Percentiles rank a stretch among this genome's conserved stretches.
Evolutionary conservation across 2,888 invertebrate species (phyloP).

Genomic region (Trachelus iudaicus): DNA sequence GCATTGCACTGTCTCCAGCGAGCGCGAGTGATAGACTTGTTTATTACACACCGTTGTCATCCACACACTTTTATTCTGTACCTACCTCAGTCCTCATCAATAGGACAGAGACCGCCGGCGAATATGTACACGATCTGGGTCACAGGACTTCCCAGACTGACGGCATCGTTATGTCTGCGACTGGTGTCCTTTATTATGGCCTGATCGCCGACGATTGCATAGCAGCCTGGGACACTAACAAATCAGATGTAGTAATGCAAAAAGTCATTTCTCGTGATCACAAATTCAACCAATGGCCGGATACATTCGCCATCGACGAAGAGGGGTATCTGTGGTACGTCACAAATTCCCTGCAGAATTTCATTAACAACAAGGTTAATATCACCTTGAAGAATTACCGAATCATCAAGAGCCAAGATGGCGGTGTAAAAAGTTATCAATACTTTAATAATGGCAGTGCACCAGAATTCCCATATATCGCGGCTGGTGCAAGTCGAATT

Average conservation of each 20-base stretch:
- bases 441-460: slow-evolving; percentile 59
- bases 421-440: slow-evolving; percentile 75
- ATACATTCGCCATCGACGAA: slow-evolving; percentile 76
- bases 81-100: slow-evolving; percentile 73
- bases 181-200: slow-evolving; percentile 77
- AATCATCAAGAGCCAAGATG: slow-evolving; percentile 69
- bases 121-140: slow-evolving; percentile 71
- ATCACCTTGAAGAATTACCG: slow-evolving; percentile 75
- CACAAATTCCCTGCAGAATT: slow-evolving; percentile 76
- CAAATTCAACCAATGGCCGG: slow-evolving; percentile 79
- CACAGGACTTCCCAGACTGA: slow-evolving; percentile 76
- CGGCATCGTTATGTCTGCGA: slow-evolving; percentile 81
- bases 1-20: slow-evolving; percentile 77
- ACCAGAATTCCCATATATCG: slow-evolving; percentile 47
- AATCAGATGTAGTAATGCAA: slow-evolving; percentile 71
- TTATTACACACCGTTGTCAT: slow-evolving; percentile 78
- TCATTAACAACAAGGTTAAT: slow-evolving; percentile 72
- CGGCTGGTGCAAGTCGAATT: slow-evolving; percentile 37
- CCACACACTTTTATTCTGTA: slow-evolving; percentile 75
- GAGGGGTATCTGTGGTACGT: slow-evolving; percentile 75
- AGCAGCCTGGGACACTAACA: slow-evolving; percentile 76
- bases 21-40: slow-evolving; percentile 59
- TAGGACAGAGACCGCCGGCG: slow-evolving; percentile 62
- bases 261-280: slow-evolving; percentile 76
- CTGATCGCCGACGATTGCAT: slow-evolving; percentile 76